Evolutionary conservation across 1,140 invertebrate genomes (phyloP), one percentile per base, ranked within the genome.

Genomic region (Drosophila trapezifrons): DNA sequence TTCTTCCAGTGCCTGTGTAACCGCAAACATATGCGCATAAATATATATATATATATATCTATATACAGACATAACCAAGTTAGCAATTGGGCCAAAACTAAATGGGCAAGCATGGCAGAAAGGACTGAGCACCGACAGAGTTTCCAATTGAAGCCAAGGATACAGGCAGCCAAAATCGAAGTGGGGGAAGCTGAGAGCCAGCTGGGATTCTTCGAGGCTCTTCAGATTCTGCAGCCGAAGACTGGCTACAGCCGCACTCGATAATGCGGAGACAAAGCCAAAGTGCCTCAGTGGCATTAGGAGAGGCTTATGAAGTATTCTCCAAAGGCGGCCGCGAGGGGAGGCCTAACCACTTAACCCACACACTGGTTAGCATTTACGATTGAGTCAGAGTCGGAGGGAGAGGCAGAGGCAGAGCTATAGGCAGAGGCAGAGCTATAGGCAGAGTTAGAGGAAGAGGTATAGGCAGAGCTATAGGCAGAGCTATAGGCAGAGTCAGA

Each of bases 41-140:
- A 42, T 15, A 29, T 40, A 42, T 69, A 42, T 15, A 29, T 40
- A 42, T 69, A n/a, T n/a, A n/a, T n/a, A n/a, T n/a, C n/a, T n/a
- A n/a, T n/a, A 64, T 49, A 37, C 45, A 18, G 20, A 60, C 46
- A 69, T 52, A 43, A 43, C 29, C 59, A 52, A 52, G 46, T 43
- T 37, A 12, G 65, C 65, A 66, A 69, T 69, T 69, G 65, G 65
- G 46, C 60, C 60, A 69, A 69, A 66, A 69, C 65, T 66, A 69
- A 66, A 69, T 52, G 60, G 60, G 25, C 60, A 43, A 42, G 37
- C 49, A 17, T 25, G 47, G 13, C 59, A 12, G 60, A 17, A 52
- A 66, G 17, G 37, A 54, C 18, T 13, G 17, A 8, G 3, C 27
- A 13, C 17, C 27, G 27, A 32, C 18, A 13, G 29, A 52, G 29